These are phyloP conservation scores for Basileuterus tristriatus DNA, from an alignment of 2,797 vertebrate species.

Conservation along the genomic window DNA sequence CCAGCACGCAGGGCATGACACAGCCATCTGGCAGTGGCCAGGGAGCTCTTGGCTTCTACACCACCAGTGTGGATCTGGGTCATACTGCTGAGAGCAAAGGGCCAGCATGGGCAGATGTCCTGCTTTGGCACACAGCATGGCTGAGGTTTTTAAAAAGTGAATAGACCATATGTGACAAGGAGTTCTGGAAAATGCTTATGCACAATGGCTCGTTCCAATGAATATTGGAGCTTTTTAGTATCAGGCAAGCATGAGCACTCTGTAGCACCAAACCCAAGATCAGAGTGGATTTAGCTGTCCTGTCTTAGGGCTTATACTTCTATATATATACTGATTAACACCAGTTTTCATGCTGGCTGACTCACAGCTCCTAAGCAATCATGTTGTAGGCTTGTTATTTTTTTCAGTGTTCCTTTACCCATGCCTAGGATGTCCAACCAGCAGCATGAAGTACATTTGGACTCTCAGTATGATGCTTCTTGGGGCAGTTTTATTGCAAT, in stretches of 20 bases:
- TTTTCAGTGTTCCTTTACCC: background rate
- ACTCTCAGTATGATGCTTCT: background rate
- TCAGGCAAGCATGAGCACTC: background rate
- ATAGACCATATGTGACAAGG: background rate
- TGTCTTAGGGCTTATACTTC: background rate
- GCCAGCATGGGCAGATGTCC: background rate
- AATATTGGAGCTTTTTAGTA: background rate
- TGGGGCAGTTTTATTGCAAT: background rate
- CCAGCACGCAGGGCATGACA: rapidly evolving
- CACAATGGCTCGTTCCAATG: background rate
- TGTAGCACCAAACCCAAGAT: background rate
- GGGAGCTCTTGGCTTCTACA: background rate
- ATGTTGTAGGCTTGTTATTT: background rate
- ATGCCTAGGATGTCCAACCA: background rate
- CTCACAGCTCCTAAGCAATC: background rate
- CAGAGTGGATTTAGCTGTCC: background rate
- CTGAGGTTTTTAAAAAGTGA: background rate
- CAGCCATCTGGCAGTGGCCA: rapidly evolving
- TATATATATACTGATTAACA: background rate
- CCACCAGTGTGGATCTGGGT: background rate
- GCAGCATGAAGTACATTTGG: background rate
- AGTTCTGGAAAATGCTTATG: background rate
- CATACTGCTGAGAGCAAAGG: background rate
- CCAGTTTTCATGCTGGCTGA: background rate
- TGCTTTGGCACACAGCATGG: background rate